Evolutionary conservation across 2,113 vertebrate species (phyloP), one percentile per base, ranked within the genome.

Genomic region (Clupea harengus): DNA sequence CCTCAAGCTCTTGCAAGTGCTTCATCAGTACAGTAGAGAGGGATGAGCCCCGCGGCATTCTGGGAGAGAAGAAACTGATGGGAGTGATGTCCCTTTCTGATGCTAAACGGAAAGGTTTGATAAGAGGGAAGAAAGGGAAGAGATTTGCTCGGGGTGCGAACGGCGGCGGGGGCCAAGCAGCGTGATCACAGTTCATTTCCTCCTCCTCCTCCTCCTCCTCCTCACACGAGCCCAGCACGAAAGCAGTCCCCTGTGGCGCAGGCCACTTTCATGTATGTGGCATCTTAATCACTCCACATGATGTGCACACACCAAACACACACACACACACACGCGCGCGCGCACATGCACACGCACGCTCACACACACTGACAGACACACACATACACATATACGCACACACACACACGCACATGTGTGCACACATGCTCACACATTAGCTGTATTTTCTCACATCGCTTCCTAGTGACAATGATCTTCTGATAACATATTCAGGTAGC

Each of bases 151-250:
- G 13, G 72, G 25, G 15, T 28, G 11, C 45, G n/a, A 44, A 6
- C 8, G 32, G 6, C 2, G 45, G 32, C 17, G 25, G 75, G 67
- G 75, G 13, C 50, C 32, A 49, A 11, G 82, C 78, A 7, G 44
- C 64, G 64, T 60, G 83, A 87, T 87, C 86, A 82, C 86, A 84
- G 86, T 87, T 86, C 86, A 84, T 86, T 86, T 86, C 67, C 84
- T 64, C 13, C 72, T 39, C 72, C 72, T 10, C 72, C 11, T 17
- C 10, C 72, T 17, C 72, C 11, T 32, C 72, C 64, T 72, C 64
- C 25, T 2, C 39, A 39, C 39, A 39, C 39, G 39, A 39, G 39
- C 39, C 39, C 64, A 72, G 64, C 64, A 72, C 8, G 64, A 72
- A 13, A 32, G n/a, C 64, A 72, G n/a, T 3, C 32, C 64, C 64